These are phyloP conservation scores for Thysanoteuthis rhombus DNA, from an alignment of 2,888 invertebrate genomes.

Conservation along the genomic window DNA sequence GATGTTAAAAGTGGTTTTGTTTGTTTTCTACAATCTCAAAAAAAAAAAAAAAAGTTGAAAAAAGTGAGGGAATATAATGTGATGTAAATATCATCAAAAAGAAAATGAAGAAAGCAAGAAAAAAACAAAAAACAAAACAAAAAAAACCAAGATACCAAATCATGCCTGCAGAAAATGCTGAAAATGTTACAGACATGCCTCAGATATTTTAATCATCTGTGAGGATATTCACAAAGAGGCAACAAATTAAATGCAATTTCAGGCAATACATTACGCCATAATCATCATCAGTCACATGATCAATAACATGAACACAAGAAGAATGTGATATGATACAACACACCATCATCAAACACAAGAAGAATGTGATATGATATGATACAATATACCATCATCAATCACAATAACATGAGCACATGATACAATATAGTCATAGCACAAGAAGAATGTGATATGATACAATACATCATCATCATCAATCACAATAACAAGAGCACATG, in stretches of 20 bases:
- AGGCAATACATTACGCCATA: background rate
- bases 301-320: constrained; percentile 12
- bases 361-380: background rate
- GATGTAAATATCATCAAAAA: background rate
- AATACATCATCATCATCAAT: background rate
- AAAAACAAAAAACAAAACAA: background rate
- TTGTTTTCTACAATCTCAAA: background rate
- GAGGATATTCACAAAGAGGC: background rate
- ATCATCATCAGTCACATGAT: background rate
- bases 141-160: background rate
- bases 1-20: too few species aligned
- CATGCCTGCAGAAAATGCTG: background rate
- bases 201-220: background rate
- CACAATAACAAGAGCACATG: background rate
- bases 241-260: background rate
- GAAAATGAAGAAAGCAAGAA: too few species aligned
- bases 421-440: too few species aligned
- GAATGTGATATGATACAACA: too few species aligned
- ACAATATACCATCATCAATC: too few species aligned
- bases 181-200: background rate
- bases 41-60: background rate
- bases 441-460: too few species aligned
- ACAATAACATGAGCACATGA: background rate
- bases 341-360: background rate
- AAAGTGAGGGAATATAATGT: background rate